Conservation (phyloP, 2,113 vertebrate genomes). For the Clarias gariepinus region DNA sequence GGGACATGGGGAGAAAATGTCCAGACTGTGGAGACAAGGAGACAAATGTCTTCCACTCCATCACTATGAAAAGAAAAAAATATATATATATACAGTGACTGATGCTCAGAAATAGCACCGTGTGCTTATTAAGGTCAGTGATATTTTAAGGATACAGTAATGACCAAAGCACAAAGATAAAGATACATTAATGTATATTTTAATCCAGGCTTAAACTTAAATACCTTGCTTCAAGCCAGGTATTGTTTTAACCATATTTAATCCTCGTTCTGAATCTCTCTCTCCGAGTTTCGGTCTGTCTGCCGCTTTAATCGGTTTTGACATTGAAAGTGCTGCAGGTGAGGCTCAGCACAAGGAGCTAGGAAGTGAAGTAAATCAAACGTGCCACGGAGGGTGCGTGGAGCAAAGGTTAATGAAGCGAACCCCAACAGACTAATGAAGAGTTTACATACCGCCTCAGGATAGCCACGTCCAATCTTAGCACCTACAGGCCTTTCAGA, state of each 20-base stretch:
- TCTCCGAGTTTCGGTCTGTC: conserved; percentile 59
- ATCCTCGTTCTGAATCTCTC: conserved; percentile 4
- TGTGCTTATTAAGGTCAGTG: conserved; percentile 9
- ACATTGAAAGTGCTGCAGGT: conserved; percentile 79
- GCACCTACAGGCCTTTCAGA: conserved; percentile 77
- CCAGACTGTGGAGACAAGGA: conserved; percentile 15
- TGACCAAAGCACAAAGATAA: background rate
- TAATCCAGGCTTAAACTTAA: background rate
- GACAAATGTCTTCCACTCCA: conserved; percentile 3
- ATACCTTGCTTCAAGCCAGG: background rate
- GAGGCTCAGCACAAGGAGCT: conserved; percentile 68
- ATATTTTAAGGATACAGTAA: conserved; percentile 7
- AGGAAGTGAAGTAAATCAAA: conserved; percentile 74
- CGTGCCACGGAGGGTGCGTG: conserved; percentile 71
- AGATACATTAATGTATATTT: background rate
- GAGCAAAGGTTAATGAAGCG: conserved; percentile 90
- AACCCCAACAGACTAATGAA: conserved; percentile 83
- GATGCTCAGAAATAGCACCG: background rate
- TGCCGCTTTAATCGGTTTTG: conserved; percentile 72
- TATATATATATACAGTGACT: too few relatives aligned
- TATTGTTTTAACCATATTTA: background rate
- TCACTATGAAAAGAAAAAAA: conserved; percentile 2
- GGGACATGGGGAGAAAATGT: conserved; percentile 28
- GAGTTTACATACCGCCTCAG: conserved; percentile 85
- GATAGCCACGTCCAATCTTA: conserved; percentile 84